These are phyloP conservation scores for Bryconaethiops microstoma DNA, from an alignment of 2,797 vertebrate species.

Conservation along the genomic window DNA sequence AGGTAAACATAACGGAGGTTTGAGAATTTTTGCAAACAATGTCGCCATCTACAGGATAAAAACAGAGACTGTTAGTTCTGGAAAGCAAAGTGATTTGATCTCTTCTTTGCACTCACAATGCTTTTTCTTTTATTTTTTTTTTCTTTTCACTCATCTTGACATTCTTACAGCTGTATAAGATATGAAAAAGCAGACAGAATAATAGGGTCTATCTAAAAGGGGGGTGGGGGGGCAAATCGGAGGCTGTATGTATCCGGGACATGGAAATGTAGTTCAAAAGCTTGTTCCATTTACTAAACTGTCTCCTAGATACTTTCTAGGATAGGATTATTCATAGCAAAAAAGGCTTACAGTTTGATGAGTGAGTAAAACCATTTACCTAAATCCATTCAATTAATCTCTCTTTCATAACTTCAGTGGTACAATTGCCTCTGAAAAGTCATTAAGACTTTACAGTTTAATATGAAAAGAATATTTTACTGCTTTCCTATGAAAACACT, in stretches of 20 bases:
- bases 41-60: slow-evolving; percentile 91
- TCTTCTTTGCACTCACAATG: slow-evolving; percentile 9
- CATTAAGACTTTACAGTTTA: background rate
- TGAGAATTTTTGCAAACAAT: slow-evolving; percentile 81
- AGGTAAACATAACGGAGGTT: slow-evolving; percentile 44
- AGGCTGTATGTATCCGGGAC: slow-evolving; percentile 40
- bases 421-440: background rate
- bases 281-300: slow-evolving; percentile 42
- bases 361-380: slow-evolving; percentile 1
- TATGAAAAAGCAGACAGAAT: slow-evolving; percentile 8
- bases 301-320: slow-evolving; percentile 43
- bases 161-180: slow-evolving; percentile 18
- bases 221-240: background rate
- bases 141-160: slow-evolving; percentile 8
- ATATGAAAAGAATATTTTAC: background rate
- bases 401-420: background rate
- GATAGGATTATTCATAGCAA: slow-evolving; percentile 38
- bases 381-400: slow-evolving; percentile 13
- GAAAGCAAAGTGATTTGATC: slow-evolving; percentile 7
- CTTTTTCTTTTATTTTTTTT: background rate
- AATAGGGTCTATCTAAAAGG: background rate
- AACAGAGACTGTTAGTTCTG: slow-evolving; percentile 36
- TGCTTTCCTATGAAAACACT: background rate
- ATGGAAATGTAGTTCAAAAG: slow-evolving; percentile 39
- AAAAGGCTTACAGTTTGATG: slow-evolving; percentile 29